Evolutionary conservation across 1,140 invertebrate genomes (phyloP).

Genomic region (Caenorhabditis brenneri): DNA sequence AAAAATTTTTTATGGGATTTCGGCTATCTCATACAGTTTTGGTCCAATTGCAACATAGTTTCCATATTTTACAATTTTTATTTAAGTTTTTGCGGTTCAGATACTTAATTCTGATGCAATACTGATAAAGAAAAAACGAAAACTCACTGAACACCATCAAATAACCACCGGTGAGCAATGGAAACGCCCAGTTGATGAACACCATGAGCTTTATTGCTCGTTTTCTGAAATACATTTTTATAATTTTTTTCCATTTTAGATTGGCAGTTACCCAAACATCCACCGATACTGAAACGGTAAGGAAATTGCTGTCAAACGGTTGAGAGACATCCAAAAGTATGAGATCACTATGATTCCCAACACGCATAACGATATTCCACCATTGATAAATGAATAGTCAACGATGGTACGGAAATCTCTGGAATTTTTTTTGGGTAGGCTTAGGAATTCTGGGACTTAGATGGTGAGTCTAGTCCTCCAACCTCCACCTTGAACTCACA

Average conservation of each 20-base stretch:
- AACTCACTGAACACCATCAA: not conserved
- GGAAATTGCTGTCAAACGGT: not conserved
- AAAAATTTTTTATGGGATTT: not conserved
- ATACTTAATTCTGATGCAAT: too few relatives aligned
- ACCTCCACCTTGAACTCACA: not conserved
- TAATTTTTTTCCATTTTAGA: not conserved
- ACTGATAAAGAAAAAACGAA: not conserved
- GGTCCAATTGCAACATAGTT: too few relatives aligned
- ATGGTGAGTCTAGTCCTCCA: not conserved
- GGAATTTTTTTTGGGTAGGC: too few relatives aligned
- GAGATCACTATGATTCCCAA: not conserved
- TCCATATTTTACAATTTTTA: too few relatives aligned
- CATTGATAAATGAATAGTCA: not conserved
- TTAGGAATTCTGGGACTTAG: too few relatives aligned
- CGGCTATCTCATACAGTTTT: too few relatives aligned
- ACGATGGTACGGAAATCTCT: not conserved
- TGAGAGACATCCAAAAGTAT: not conserved
- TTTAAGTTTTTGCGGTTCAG: too few relatives aligned
- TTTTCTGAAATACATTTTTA: not conserved
- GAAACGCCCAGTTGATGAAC: not conserved
- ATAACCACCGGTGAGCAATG: not conserved
- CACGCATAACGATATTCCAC: not conserved
- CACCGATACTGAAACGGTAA: not conserved
- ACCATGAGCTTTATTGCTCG: not conserved
- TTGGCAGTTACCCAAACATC: not conserved